Percentiles rank a stretch among this genome's conserved stretches.
phyloP scores from a whole-genome alignment of 2,113 vertebrate genomes.

The Plotosus lineatus region DNA sequence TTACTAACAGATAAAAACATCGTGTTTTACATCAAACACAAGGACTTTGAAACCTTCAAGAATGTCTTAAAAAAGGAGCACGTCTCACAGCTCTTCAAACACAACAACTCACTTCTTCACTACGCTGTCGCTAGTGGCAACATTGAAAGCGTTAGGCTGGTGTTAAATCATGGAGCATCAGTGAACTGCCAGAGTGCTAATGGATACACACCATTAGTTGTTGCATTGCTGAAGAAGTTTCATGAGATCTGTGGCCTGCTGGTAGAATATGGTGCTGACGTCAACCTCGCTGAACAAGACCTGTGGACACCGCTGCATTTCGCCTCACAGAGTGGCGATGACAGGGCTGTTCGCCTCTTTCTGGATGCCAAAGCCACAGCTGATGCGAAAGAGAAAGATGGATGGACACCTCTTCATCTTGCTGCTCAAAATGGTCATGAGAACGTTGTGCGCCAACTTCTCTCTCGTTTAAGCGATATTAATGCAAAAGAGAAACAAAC shows the following conservation, averaged over 20 bases:
- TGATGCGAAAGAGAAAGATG: constrained; percentile 68
- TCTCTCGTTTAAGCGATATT: constrained; percentile 70
- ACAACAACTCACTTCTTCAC: constrained; percentile 75
- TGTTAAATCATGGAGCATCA: constrained; percentile 71
- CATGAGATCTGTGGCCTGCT: constrained; percentile 72
- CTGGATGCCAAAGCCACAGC: constrained; percentile 72
- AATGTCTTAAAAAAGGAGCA: constrained; percentile 62
- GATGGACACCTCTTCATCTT: constrained; percentile 83
- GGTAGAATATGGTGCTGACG: constrained; percentile 63
- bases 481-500: constrained; percentile 63
- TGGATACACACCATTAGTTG: constrained; percentile 77
- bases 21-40: constrained; percentile 60
- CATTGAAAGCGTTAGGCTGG: constrained; percentile 65
- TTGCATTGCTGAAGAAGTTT: constrained; percentile 72
- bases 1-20: constrained; percentile 43
- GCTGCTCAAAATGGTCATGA: constrained; percentile 85
- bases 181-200: constrained; percentile 69
- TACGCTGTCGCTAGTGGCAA: constrained; percentile 73
- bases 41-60: constrained; percentile 70
- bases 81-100: constrained; percentile 51
- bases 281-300: constrained; percentile 72
- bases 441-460: constrained; percentile 75
- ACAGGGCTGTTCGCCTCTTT: constrained; percentile 68
- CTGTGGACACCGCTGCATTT: constrained; percentile 82
- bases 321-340: constrained; percentile 80